These are phyloP conservation scores for Camponotus floridanus DNA, from an alignment of 1,140 invertebrate genomes.

Conservation along the genomic window DNA sequence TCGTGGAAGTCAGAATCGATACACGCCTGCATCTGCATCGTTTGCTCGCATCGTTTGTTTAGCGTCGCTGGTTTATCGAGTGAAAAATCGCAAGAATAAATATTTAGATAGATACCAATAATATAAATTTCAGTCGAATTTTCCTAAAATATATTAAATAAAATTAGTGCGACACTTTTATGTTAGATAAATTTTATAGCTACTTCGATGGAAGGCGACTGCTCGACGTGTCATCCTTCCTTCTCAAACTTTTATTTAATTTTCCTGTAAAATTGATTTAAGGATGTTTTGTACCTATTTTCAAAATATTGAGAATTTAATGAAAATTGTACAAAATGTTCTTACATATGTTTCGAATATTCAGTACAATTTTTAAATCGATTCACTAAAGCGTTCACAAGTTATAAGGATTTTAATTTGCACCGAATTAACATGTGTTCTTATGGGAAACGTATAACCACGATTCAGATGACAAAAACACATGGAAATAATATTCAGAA, in stretches of 20 bases:
- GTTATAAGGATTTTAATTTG: too few species aligned
- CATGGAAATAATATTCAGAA: too few species aligned
- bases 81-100: background rate
- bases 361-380: too few species aligned
- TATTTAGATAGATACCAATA: background rate
- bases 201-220: background rate
- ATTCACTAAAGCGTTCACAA: too few species aligned
- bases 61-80: slow-evolving; percentile 8
- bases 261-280: background rate
- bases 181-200: too few species aligned
- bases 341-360: too few species aligned
- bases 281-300: too few species aligned
- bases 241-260: background rate
- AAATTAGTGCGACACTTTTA: background rate
- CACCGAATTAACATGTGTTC: too few species aligned
- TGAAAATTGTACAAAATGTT: too few species aligned
- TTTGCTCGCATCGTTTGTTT: slow-evolving; percentile 7
- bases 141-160: background rate
- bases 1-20: slow-evolving; percentile 15
- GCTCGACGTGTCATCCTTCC: background rate
- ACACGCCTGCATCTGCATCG: slow-evolving; percentile 29
- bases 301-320: too few species aligned
- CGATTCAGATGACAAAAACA: too few species aligned
- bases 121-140: background rate
- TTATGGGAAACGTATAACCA: too few species aligned